phyloP scores from a whole-genome alignment of 1,140 invertebrate genomes.

The Acromyrmex echinatior region DNA sequence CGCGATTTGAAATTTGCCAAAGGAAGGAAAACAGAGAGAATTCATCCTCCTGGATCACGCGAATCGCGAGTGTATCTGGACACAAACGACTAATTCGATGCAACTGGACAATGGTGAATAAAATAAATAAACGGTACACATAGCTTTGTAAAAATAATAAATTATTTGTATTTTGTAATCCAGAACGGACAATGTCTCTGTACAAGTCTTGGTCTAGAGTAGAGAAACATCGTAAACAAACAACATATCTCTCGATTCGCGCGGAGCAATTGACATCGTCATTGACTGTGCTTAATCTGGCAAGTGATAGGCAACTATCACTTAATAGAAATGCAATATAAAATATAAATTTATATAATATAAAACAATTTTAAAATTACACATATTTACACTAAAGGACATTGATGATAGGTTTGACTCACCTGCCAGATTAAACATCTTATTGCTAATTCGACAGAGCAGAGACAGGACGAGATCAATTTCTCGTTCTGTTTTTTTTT shows the following conservation, averaged over 20 bases:
- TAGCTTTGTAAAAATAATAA: conserved; percentile 84
- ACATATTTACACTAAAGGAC: conserved; percentile 2
- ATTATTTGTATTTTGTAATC: conserved; percentile 85
- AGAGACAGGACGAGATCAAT: neutral
- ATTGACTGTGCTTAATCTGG: conserved; percentile 15
- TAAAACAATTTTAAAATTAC: neutral
- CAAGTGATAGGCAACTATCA: conserved; percentile 15
- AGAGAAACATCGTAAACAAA: conserved; percentile 50
- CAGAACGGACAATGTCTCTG: conserved; percentile 83
- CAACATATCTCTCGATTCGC: conserved; percentile 28
- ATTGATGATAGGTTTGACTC: neutral
- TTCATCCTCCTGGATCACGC: conserved; percentile 66
- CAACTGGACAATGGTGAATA: conserved; percentile 64
- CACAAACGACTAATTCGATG: conserved; percentile 65
- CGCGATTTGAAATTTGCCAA: neutral
- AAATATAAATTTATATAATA: neutral
- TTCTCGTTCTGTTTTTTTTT: conserved; percentile 29
- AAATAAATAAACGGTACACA: conserved; percentile 82
- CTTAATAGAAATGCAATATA: neutral
- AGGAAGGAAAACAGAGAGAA: conserved; percentile 64
- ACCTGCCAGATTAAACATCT: conserved; percentile 37
- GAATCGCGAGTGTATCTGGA: conserved; percentile 77
- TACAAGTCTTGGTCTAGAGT: conserved; percentile 78
- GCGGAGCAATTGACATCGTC: conserved; percentile 40
- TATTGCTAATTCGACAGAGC: conserved; percentile 30